Evolutionary conservation across 2,888 invertebrate genomes (phyloP).

Genomic region (Dasysyrphus tricinctus): DNA sequence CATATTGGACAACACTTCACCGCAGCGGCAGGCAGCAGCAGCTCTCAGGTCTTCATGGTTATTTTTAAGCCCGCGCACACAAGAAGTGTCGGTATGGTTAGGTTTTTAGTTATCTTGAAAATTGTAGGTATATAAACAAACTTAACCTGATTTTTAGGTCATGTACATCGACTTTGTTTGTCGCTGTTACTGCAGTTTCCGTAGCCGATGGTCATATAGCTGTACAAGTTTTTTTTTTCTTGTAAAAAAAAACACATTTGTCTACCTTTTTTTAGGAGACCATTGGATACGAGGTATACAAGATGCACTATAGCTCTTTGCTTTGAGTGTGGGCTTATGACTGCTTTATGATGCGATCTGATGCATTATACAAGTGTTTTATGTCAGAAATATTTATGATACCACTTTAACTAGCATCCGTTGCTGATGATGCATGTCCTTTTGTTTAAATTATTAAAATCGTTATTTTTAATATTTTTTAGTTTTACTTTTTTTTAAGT

Average conservation of each 20-base stretch:
- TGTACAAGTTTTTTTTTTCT: background rate
- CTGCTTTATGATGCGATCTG: constrained; percentile 27
- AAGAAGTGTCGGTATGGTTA: constrained; percentile 39
- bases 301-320: constrained; percentile 20
- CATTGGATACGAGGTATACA: constrained; percentile 49
- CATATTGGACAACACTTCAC: background rate
- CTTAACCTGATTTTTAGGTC: constrained; percentile 75
- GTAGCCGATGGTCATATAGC: constrained; percentile 42
- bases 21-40: background rate
- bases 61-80: constrained; percentile 31
- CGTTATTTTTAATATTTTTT: background rate
- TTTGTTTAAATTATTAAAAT: background rate
- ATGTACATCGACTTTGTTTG: constrained; percentile 70
- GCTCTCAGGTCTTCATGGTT: constrained; percentile 33
- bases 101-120: constrained; percentile 51
- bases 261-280: constrained; percentile 14
- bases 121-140: constrained; percentile 67
- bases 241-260: constrained; percentile 4
- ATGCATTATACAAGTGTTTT: constrained; percentile 51
- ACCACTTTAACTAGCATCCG: constrained; percentile 25
- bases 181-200: constrained; percentile 66
- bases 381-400: constrained; percentile 50
- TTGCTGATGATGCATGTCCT: background rate
- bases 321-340: constrained; percentile 42
- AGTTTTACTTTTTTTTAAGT: background rate